These are phyloP conservation scores for Chloromyia formosa DNA, from an alignment of 2,888 invertebrate species.

Conservation along the genomic window DNA sequence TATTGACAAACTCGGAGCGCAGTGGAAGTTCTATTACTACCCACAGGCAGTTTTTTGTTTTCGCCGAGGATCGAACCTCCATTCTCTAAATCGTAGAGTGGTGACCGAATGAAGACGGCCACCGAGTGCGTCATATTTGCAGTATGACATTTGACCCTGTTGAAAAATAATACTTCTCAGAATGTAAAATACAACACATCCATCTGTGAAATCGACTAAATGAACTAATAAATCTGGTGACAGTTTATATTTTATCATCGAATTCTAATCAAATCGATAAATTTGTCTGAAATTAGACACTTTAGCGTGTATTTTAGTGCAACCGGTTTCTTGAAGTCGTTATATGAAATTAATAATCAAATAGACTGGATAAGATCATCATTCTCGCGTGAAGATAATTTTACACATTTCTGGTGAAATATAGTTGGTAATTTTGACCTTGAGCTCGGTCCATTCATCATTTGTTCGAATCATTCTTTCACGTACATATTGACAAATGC, in stretches of 20 bases:
- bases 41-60: too few relatives aligned
- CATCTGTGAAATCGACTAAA: background rate
- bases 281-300: conserved; percentile 29
- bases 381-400: background rate
- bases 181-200: too few relatives aligned
- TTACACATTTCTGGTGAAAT: background rate
- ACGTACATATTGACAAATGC: background rate
- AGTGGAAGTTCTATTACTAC: too few relatives aligned
- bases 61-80: too few relatives aligned
- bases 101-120: too few relatives aligned
- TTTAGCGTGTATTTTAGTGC: background rate
- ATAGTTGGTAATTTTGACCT: background rate
- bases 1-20: too few relatives aligned
- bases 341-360: background rate
- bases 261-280: background rate
- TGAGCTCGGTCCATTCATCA: background rate
- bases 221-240: conserved; percentile 19
- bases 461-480: background rate
- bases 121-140: too few relatives aligned
- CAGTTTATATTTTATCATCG: background rate
- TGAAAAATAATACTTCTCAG: too few relatives aligned
- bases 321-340: conserved; percentile 13
- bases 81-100: too few relatives aligned
- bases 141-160: too few relatives aligned
- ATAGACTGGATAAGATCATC: conserved; percentile 21